Evolutionary conservation across 2,888 invertebrate genomes (phyloP).

Genomic region (Pristionchus exspectatus): DNA sequence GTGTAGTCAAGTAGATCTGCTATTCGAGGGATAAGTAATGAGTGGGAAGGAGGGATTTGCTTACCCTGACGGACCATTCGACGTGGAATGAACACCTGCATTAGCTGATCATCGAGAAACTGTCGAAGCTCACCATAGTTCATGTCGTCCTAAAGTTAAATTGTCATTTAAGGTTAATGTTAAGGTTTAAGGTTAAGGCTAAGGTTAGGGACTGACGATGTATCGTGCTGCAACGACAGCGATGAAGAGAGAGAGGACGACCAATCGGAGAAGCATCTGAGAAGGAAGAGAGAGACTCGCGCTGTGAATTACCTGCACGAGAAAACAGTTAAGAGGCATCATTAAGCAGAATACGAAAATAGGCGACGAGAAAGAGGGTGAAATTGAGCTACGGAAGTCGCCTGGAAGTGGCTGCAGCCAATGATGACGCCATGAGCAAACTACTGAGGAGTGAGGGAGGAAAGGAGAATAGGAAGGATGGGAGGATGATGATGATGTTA

Average conservation of each 20-base stretch:
- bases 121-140: slow-evolving; percentile 20
- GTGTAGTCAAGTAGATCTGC: slow-evolving; percentile 60
- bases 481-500: not conserved
- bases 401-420: slow-evolving; percentile 22
- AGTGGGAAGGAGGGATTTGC: not conserved
- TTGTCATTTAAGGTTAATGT: not conserved
- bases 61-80: slow-evolving; percentile 47
- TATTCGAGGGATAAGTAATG: not conserved
- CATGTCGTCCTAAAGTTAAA: not conserved
- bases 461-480: not conserved
- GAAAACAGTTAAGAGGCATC: slow-evolving; percentile 36
- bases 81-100: slow-evolving; percentile 54
- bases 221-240: slow-evolving; percentile 41
- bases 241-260: slow-evolving; percentile 44
- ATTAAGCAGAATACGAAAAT: slow-evolving; percentile 37
- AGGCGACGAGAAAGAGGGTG: not conserved
- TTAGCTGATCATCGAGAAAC: slow-evolving; percentile 50
- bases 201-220: slow-evolving; percentile 9
- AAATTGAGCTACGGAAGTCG: slow-evolving; percentile 39
- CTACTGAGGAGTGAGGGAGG: slow-evolving; percentile 10
- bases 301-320: slow-evolving; percentile 34
- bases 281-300: not conserved
- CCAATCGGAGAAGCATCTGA: slow-evolving; percentile 46
- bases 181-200: not conserved
- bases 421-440: slow-evolving; percentile 15